Conservation (phyloP, 2,797 vertebrate genomes). For the Phalloptychus januarius region DNA sequence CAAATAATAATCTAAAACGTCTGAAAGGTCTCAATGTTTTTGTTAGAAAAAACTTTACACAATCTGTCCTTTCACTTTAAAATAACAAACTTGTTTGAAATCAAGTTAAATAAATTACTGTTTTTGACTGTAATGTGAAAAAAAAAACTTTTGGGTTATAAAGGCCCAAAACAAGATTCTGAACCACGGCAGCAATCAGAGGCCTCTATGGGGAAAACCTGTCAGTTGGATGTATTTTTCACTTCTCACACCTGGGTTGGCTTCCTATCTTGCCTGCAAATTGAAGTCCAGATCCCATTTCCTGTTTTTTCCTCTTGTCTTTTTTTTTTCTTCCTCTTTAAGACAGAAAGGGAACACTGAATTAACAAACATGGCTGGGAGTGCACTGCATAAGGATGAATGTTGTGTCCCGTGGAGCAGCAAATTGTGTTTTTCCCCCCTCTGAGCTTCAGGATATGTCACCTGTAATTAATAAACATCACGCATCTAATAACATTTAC, state of each 20-base stretch:
- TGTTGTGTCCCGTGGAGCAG: conserved; percentile 64
- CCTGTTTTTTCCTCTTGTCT: conserved; percentile 33
- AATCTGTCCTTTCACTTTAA: not conserved
- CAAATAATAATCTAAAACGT: not conserved
- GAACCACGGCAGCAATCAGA: conserved; percentile 34
- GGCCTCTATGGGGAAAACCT: conserved; percentile 37
- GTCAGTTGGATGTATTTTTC: conserved; percentile 69
- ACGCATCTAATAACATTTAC: conserved; percentile 10
- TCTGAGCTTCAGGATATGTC: conserved; percentile 46
- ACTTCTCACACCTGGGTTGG: conserved; percentile 59
- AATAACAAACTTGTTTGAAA: not conserved
- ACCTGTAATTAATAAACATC: conserved; percentile 71
- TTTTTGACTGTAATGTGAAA: not conserved
- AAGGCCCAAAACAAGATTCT: not conserved
- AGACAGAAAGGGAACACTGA: conserved; percentile 68
- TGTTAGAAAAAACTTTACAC: no score
- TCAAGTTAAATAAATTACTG: not conserved
- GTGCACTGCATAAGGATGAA: conserved; percentile 44
- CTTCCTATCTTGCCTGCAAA: conserved; percentile 76
- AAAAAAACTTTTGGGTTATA: not conserved
- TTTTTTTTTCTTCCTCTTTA: conserved; percentile 4
- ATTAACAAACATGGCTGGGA: conserved; percentile 65
- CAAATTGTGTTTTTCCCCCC: conserved; percentile 59
- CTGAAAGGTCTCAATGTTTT: not conserved
- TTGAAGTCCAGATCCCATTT: conserved; percentile 71